Evolutionary conservation across 2,113 vertebrate species (phyloP).

Genomic region (Sinocyclocheilus maitianheensis): DNA sequence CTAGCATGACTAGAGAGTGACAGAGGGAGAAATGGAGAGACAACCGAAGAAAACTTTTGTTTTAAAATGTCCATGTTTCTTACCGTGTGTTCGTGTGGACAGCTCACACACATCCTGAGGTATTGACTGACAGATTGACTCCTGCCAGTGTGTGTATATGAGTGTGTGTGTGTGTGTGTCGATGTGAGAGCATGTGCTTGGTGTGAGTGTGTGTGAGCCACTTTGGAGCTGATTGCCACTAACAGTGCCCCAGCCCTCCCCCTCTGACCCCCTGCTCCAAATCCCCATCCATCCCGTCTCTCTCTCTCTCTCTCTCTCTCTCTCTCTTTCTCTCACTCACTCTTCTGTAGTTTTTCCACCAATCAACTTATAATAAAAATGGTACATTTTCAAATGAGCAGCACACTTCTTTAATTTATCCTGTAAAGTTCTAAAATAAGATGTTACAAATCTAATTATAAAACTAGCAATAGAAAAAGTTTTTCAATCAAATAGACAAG

Average conservation of each 20-base stretch:
- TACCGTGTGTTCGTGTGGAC: conserved; percentile 65
- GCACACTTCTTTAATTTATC: not conserved
- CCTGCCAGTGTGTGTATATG: conserved; percentile 36
- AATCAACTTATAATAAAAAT: not conserved
- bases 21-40: not conserved
- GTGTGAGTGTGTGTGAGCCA: conserved; percentile 54
- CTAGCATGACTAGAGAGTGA: not conserved
- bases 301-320: conserved; percentile 69
- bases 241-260: conserved; percentile 66
- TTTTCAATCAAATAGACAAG: not conserved
- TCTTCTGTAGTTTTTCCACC: conserved; percentile 54
- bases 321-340: conserved; percentile 65
- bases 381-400: not conserved
- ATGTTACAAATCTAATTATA: not conserved
- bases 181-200: conserved; percentile 63
- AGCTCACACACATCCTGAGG: conserved; percentile 70
- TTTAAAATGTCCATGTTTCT: conserved; percentile 60
- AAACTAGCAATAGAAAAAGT: not conserved
- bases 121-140: conserved; percentile 70
- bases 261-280: conserved; percentile 47
- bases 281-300: conserved; percentile 64
- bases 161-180: conserved; percentile 60
- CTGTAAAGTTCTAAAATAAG: not conserved
- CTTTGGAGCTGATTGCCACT: conserved; percentile 68
- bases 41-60: not conserved